A percentile compares a stretch with the other conserved stretches of the same genome.
These are phyloP conservation scores for Ormia ochracea DNA, from an alignment of 2,888 invertebrate genomes.

Conservation along the genomic window DNA sequence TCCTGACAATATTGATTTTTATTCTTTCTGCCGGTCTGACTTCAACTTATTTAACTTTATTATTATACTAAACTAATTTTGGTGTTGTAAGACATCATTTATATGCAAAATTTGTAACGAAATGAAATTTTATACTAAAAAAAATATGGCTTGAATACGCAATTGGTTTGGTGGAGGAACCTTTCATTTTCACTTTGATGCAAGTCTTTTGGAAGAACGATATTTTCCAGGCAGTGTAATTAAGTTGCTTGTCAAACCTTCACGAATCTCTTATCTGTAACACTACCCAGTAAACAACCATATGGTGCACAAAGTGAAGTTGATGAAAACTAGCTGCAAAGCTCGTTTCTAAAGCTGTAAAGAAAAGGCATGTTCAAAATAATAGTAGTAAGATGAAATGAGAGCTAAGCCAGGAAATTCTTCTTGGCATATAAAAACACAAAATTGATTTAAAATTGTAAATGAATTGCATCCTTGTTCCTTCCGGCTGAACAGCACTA, in stretches of 20 bases:
- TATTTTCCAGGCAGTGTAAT: conserved; percentile 64
- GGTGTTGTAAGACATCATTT: conserved; percentile 31
- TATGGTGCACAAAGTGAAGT: background rate
- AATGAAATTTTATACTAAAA: background rate
- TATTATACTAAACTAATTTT: conserved; percentile 44
- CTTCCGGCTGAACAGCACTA: no score
- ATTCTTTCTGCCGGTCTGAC: background rate
- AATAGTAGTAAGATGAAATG: no score
- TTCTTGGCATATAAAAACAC: no score
- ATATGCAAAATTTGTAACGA: conserved; percentile 35
- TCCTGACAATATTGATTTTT: background rate
- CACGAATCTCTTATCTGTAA: conserved; percentile 6
- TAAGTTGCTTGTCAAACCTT: conserved; percentile 70
- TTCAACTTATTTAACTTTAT: conserved; percentile 19
- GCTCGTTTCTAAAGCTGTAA: no score
- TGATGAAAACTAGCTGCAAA: no score
- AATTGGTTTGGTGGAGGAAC: background rate
- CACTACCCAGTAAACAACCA: conserved; percentile 10
- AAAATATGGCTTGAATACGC: background rate
- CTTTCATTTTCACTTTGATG: conserved; percentile 17
- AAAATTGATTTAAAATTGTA: no score
- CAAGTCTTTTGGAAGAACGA: conserved; percentile 34
- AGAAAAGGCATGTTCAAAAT: no score
- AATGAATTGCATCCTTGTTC: no score
- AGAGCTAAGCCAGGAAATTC: no score